Base-by-base conservation (phyloP, 1,140 invertebrate genomes). In the Ganaspis sp. region DNA sequence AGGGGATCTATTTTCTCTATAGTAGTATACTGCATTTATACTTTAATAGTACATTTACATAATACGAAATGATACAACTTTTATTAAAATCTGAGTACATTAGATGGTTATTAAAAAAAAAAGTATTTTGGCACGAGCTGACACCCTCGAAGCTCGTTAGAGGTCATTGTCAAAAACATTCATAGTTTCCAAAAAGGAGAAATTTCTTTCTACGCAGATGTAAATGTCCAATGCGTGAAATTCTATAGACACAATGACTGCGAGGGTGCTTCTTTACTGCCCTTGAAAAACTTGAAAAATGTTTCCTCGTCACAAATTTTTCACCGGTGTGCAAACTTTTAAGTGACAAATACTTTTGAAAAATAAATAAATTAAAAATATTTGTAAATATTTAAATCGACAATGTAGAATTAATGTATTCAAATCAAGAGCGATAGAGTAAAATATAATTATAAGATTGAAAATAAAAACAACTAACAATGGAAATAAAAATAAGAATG, bases 121-220 rank as follows among this genome's bases (percentile, higher is more conserved):
- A 85, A 84, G 84, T 87, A 82, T 84, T 87, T 85, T 82, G 85
- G 77, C 84, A 86, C 84, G 80, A 81, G 81, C 73, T 77, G 23
- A 29, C 49, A 58, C 70, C 75, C 58, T 19, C 15, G 1, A 17
- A 40, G n/a, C 72, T 76, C 71, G 38, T 76, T 81, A 78, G 81
- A 69, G 69, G 73, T 34, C 70, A 81, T 83, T 80, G 75, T 78
- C 19, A 17, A 76, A 71, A 74, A 76, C 70, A 74, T 53, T 80
- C 54, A 42, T 53, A 72, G 64, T 38, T 12, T 38, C 37, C 34
- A 70, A 53, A 34, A 64, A 69, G 58, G 49, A 15, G 38, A 81
- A 82, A 84, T 86, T 82, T 83, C 83, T 81, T 73, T 70, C 49
- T 45, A 64, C 77, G 84, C 83, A 85, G 75, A 85, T 84, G 83